These are phyloP conservation scores for Epizoanthus scotinus DNA, from an alignment of 92 coral and sea anemone species.

Conservation along the genomic window DNA sequence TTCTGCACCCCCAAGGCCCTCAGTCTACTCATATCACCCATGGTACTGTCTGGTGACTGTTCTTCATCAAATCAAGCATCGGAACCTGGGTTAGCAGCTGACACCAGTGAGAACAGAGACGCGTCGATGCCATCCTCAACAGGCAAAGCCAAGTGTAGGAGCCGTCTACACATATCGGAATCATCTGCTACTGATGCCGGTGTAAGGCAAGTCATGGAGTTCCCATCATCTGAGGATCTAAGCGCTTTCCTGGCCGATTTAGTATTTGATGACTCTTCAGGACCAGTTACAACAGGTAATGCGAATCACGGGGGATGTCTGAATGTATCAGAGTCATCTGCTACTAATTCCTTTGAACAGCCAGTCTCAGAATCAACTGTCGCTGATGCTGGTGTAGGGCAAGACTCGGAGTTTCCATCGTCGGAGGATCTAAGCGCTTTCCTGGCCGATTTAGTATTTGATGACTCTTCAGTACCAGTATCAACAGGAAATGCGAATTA, in stretches of 20 bases:
- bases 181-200: constrained; percentile 1
- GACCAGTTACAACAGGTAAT: background rate
- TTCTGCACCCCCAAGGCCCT: constrained; percentile 13
- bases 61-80: background rate
- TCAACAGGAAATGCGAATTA: background rate
- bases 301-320: background rate
- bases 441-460: constrained; percentile 61
- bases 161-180: background rate
- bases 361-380: too few species aligned
- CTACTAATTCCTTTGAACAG: too few species aligned
- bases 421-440: constrained; percentile 71
- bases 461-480: too few species aligned
- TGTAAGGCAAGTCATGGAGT: constrained; percentile 40
- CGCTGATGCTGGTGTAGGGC: constrained; percentile 3
- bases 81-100: background rate
- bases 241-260: constrained; percentile 71
- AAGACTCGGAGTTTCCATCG: constrained; percentile 56
- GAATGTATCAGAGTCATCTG: background rate
- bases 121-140: background rate
- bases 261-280: constrained; percentile 14
- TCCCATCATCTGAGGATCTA: constrained; percentile 68
- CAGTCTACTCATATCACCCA: constrained; percentile 48
- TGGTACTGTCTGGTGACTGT: constrained; percentile 50
- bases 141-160: background rate
- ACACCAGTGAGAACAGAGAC: background rate